Evolutionary conservation across 2,888 invertebrate genomes (phyloP).

Genomic region (Catonia carolina): DNA sequence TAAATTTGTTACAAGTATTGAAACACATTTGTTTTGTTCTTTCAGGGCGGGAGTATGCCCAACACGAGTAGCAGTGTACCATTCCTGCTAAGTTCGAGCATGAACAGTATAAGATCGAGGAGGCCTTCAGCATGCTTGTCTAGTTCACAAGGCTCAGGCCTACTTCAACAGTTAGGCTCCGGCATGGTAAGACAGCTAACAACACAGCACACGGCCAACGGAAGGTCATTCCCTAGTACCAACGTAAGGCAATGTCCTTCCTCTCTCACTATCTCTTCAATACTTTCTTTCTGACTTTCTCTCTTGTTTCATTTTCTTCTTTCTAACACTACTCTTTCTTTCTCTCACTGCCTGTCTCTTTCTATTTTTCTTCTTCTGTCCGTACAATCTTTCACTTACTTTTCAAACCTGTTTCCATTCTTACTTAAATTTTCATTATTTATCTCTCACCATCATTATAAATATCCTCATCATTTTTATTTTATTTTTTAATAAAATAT

Average conservation of each 20-base stretch:
- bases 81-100: conserved; percentile 71
- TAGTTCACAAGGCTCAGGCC: conserved; percentile 64
- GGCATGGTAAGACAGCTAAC: conserved; percentile 88
- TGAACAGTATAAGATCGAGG: conserved; percentile 68
- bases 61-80: conserved; percentile 85
- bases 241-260: conserved; percentile 45
- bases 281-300: conserved; percentile 16
- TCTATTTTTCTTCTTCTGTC: background rate
- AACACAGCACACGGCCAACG: conserved; percentile 45
- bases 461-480: too few relatives aligned
- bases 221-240: conserved; percentile 49
- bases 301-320: conserved; percentile 7
- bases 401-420: too few relatives aligned
- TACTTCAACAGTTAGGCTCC: conserved; percentile 83
- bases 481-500: too few relatives aligned
- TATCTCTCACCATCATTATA: too few relatives aligned
- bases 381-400: too few relatives aligned
- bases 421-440: too few relatives aligned
- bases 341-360: background rate
- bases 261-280: conserved; percentile 23
- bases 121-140: conserved; percentile 66
- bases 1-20: background rate
- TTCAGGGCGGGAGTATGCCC: conserved; percentile 82
- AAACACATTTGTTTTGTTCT: conserved; percentile 27
- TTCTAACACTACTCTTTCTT: background rate